Evolutionary conservation across 2,797 vertebrate species (phyloP), one percentile per base, ranked within the genome.

Genomic region (Amblyraja radiata): DNA sequence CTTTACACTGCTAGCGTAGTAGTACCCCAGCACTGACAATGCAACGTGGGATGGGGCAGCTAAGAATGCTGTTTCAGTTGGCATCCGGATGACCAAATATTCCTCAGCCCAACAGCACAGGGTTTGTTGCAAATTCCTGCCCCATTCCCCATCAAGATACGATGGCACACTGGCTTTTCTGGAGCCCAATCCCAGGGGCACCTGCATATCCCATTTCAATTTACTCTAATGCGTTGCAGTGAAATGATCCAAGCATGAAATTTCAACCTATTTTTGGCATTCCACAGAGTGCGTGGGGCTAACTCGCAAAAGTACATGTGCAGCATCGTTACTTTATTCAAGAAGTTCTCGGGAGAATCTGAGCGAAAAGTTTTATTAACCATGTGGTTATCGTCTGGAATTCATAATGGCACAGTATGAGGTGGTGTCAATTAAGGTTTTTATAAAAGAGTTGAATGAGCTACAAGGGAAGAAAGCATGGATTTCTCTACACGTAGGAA

Each of bases 191-290:
- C 61, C 0, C 54, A 61, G 68, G 9, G 61, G 84, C 7, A 18
- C 1, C 61, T 68, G 28, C 1, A 88, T 65, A 32, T 8, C 21
- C 63, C 16, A 32, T 88, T 88, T 88, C n/a, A 36, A 88, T 68
- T 68, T 68, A 88, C 63, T 88, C 32, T 36, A 88, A 68, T 36
- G 32, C n/a, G 68, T 32, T 68, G n/a, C 16, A 36, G 61, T 21
- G 32, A 68, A 68, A 68, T 88, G 84, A 21, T n/a, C 32, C 32
- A 88, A 68, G n/a, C n/a, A 68, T 88, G 16, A 36, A 32, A 65
- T 88, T 88, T 88, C 61, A 88, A 88, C 61, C n/a, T 36, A 68
- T 65, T 68, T n/a, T 88, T 88, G 32, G 65, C 63, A 68, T 68
- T 68, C 65, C 36, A 63, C 63, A 68, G n/a, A n/a, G 18, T 18